Percentiles rank a stretch among this genome's conserved stretches.
These are phyloP conservation scores for Dynastes grantii DNA, from an alignment of 2,888 invertebrate species.

Conservation along the genomic window DNA sequence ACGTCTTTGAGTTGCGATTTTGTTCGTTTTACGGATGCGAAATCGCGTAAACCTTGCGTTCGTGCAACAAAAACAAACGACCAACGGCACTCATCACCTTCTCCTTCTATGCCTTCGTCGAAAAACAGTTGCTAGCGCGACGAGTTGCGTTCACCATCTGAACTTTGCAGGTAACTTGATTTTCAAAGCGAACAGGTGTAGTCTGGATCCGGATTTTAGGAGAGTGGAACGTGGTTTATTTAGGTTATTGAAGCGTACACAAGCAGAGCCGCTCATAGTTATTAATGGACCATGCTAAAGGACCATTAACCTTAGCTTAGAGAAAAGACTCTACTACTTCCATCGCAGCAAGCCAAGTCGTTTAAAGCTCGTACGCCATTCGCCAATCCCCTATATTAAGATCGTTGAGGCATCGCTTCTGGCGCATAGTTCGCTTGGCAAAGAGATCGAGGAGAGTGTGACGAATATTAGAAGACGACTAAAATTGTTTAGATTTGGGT, in stretches of 20 bases:
- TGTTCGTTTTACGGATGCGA: constrained; percentile 9
- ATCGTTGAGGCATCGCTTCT: constrained; percentile 9
- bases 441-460: background rate
- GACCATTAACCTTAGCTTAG: constrained; percentile 47
- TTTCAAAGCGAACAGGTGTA: constrained; percentile 47
- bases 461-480: no score
- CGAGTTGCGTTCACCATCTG: constrained; percentile 45
- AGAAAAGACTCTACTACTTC: constrained; percentile 8
- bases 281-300: background rate
- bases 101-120: background rate
- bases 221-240: constrained; percentile 42
- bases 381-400: constrained; percentile 24
- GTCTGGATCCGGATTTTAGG: background rate
- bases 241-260: constrained; percentile 43
- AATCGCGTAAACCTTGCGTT: constrained; percentile 6
- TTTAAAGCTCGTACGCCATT: background rate
- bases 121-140: constrained; percentile 34
- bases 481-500: background rate
- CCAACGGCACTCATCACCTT: constrained; percentile 30
- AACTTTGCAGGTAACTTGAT: constrained; percentile 46
- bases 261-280: constrained; percentile 12
- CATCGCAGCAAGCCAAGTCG: constrained; percentile 1
- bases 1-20: background rate
- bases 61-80: constrained; percentile 25
- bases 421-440: background rate